Percentiles rank a stretch among this genome's conserved stretches.
Evolutionary conservation across 2,113 vertebrate species (phyloP).

Genomic region (Pluvianellus socialis): DNA sequence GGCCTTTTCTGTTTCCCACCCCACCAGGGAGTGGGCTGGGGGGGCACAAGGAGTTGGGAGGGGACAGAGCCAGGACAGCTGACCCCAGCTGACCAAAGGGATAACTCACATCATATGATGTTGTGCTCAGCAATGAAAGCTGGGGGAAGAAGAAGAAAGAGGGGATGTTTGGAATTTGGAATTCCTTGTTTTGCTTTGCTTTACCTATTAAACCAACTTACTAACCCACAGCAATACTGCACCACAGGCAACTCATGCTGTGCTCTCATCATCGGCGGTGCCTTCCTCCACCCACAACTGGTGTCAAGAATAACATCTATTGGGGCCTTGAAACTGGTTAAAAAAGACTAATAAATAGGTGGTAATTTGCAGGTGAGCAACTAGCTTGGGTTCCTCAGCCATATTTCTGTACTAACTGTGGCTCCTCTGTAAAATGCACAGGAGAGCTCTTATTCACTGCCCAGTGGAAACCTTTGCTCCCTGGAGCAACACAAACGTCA

Average conservation of each 20-base stretch:
- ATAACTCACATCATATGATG: rapidly evolving
- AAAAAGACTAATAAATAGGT: background rate
- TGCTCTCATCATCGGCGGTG: background rate
- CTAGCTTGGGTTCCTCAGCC: background rate
- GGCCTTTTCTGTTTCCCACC: background rate
- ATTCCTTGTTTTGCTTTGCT: background rate
- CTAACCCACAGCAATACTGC: background rate
- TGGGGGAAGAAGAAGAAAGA: background rate
- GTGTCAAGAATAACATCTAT: background rate
- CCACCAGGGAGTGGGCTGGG: background rate
- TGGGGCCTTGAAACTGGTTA: background rate
- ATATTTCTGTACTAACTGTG: background rate
- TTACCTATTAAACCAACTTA: background rate
- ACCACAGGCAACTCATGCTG: background rate
- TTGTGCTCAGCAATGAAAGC: background rate
- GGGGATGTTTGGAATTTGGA: rapidly evolving
- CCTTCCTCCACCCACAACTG: background rate
- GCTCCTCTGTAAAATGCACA: background rate
- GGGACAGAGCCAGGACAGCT: rapidly evolving
- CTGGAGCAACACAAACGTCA: background rate
- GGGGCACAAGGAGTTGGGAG: background rate
- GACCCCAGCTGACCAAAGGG: background rate
- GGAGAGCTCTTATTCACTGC: background rate
- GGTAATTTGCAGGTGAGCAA: background rate
- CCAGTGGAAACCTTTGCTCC: background rate